A percentile compares a stretch with the other conserved stretches of the same genome.
These are phyloP conservation scores for Nasonia vitripennis DNA, from an alignment of 1,140 invertebrate species.

Conservation along the genomic window DNA sequence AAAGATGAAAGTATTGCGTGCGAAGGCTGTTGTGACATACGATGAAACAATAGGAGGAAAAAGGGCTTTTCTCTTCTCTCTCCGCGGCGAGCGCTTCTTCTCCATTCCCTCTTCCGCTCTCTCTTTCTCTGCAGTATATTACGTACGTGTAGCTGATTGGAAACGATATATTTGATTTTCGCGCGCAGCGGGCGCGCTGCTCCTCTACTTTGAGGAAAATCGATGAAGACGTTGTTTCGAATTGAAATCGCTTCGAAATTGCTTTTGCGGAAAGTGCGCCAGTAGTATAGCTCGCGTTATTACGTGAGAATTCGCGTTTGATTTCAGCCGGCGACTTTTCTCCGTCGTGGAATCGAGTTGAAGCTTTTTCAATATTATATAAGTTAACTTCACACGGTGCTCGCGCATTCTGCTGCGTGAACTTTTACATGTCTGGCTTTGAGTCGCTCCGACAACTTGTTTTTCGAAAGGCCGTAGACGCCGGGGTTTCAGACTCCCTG, in stretches of 20 bases:
- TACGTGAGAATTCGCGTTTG: not conserved
- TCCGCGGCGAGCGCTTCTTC: not conserved
- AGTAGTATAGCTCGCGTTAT: not conserved
- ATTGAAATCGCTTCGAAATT: slow-evolving; percentile 42
- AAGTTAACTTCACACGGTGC: not conserved
- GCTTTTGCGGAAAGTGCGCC: slow-evolving; percentile 9
- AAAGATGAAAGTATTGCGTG: slow-evolving; percentile 34
- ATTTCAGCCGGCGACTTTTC: not conserved
- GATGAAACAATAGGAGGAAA: slow-evolving; percentile 19
- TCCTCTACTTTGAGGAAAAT: slow-evolving; percentile 3
- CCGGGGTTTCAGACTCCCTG: too few species aligned
- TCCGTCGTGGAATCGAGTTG: too few species aligned
- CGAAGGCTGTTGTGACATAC: slow-evolving; percentile 32
- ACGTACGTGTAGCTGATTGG: slow-evolving; percentile 36
- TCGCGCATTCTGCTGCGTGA: not conserved
- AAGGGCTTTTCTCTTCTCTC: slow-evolving; percentile 7
- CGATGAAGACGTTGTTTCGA: slow-evolving; percentile 43
- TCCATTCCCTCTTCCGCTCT: not conserved
- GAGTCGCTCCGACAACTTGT: not conserved
- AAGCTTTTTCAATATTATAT: not conserved
- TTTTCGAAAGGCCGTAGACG: not conserved
- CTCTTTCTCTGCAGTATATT: slow-evolving; percentile 17
- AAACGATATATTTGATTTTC: slow-evolving; percentile 49
- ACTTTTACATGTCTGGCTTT: not conserved
- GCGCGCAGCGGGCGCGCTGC: not conserved